Base-by-base conservation (phyloP, 2,888 invertebrate genomes). In the Oegoconia quadripuncta region DNA sequence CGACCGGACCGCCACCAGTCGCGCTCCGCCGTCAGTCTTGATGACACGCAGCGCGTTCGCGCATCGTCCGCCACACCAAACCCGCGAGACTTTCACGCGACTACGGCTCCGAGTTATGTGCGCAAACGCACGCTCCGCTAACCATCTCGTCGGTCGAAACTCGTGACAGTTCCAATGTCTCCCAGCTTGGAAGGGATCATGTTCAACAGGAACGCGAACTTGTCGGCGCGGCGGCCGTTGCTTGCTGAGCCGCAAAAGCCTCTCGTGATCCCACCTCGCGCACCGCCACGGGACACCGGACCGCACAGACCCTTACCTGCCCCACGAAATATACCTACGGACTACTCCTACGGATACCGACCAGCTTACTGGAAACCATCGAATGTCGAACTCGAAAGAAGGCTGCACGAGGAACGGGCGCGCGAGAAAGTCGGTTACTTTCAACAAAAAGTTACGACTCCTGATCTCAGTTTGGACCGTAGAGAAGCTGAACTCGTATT, bases 81-180 rank as follows among this genome's bases (percentile, higher is more conserved):
- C 52, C 55, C 48, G 46, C 40, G 28, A 26, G 8, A 35, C 36
- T 27, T 32, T 37, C 37, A 27, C 42, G 20, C 42, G 38, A 34
- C 27, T 23, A 22, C 31, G 11, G 47, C 47, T 48, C 37, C 64
- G 64, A 81, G 84, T 82, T 62, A 86, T 87, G 86, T 79, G 74
- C 80, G 75, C 78, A 64, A 68, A 75, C 74, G 76, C 76, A 82
- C 73, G 65, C 65, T 60, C 64, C 64, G 62, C 63, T 73, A 68
- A 66, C 50, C 59, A 46, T 52, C 55, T 59, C 59, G 44, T 60
- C 54, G 60, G 69, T 53, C 57, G 55, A 55, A 53, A 59, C 42
- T 77, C 60, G 74, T 84, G 80, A 84, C 82, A 69, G 81, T 70
- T 70, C 83, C 65, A 78, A 87, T 87, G 87, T 84, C 87, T 76